Evolutionary conservation across 2,888 invertebrate species (phyloP).

Genomic region (Rhingia rostrata): DNA sequence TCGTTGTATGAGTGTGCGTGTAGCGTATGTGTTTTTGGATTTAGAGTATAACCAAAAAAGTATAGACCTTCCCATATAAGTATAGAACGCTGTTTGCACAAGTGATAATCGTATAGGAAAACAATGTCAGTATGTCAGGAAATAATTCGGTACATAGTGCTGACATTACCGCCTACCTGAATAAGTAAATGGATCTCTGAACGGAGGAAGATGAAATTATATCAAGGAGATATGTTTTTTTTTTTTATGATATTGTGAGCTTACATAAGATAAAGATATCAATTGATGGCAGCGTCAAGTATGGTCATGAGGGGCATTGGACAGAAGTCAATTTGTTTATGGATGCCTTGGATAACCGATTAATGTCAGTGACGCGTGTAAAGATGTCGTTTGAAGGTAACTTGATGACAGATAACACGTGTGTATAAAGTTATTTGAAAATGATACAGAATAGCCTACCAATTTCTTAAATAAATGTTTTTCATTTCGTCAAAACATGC

Average conservation of each 20-base stretch:
- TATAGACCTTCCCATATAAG: background rate
- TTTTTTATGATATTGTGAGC: background rate
- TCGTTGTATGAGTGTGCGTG: background rate
- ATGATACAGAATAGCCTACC: no score
- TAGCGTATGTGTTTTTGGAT: slow-evolving; percentile 4
- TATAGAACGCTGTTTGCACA: slow-evolving; percentile 41
- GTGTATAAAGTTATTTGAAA: no score
- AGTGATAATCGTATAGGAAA: slow-evolving; percentile 44
- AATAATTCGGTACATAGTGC: slow-evolving; percentile 7
- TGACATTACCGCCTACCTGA: background rate
- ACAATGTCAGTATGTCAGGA: slow-evolving; percentile 64
- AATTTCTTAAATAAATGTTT: no score
- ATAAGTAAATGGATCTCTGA: background rate
- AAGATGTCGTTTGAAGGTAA: no score
- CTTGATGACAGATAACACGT: no score
- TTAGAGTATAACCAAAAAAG: background rate
- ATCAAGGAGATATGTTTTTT: background rate
- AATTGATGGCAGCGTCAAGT: slow-evolving; percentile 7
- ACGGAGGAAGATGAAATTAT: background rate
- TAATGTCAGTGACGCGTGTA: slow-evolving; percentile 22
- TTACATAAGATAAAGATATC: background rate
- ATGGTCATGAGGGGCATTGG: background rate
- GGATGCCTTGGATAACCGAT: slow-evolving; percentile 15
- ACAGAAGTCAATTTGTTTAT: background rate
- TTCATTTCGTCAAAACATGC: no score